Base-by-base conservation (phyloP, 2,113 vertebrate species). In the Dendropsophus ebraccatus region DNA sequence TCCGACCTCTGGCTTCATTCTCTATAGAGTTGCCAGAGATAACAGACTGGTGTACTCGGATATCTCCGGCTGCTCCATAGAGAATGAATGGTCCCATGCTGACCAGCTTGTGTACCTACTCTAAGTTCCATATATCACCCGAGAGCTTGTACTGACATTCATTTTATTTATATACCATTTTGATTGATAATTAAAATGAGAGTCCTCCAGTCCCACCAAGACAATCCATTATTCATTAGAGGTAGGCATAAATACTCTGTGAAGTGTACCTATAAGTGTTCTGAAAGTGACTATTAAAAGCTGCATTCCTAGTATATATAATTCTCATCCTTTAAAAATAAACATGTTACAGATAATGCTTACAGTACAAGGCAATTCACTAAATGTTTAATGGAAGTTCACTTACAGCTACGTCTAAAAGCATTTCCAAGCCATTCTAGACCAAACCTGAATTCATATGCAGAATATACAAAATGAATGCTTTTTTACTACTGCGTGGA, bases 301-400 rank as follows among this genome's bases (percentile, higher is more conserved):
- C 47, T 76, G n/a, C 4, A 74, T 25, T 17, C 41, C 73, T 76
- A 50, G n/a, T 76, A 76, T 76, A 50, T 67, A 23, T 65, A 41
- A 28, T 28, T 65, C 17, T 58, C 32, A 35, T 58, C 52, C 25
- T 56, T 58, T 79, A 79, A 79, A 79, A 79, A 79, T 79, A 58
- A 76, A 50, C 41, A 74, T 49, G 41, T 74, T 74, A 41, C 41
- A 45, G 41, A 74, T 11, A 45, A 47, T 74, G 47, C 73, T 76
- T 76, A 76, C n/a, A 70, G 35, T 76, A 76, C 47, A 76, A 52
- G 52, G n/a, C 67, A 41, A 70, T 76, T 50, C 30, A 50, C 45
- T 76, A 52, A 76, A 50, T 76, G 13, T 76, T 76, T 76, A 76
- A 76, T 76, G 45, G 45, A 74, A 21, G 21, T 76, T 76, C 73